Evolutionary conservation across 92 coral and sea anemone species (phyloP).

Genomic region (Porites cylindrica): DNA sequence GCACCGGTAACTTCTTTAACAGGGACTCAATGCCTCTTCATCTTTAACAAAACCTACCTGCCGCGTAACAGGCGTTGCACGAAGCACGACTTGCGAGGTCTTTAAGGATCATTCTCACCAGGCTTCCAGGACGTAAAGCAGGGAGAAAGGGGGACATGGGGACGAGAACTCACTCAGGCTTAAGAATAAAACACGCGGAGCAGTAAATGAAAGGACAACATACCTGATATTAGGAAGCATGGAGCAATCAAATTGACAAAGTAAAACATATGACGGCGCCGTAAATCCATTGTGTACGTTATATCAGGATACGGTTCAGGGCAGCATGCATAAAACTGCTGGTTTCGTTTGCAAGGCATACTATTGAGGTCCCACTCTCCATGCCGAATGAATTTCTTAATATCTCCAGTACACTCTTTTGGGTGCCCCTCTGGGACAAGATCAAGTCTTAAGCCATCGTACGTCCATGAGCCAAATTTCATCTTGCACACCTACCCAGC

Average conservation of each 20-base stretch:
- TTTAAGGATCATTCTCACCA: too few species aligned
- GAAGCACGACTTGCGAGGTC: too few species aligned
- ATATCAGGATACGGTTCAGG: conserved; percentile 89
- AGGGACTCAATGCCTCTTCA: too few species aligned
- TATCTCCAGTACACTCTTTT: conserved; percentile 60
- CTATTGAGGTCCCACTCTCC: conserved; percentile 87
- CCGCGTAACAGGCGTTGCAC: too few species aligned
- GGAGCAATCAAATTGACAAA: conserved; percentile 85
- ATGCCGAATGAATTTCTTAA: conserved; percentile 74
- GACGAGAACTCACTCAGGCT: too few species aligned
- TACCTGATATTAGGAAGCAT: conserved; percentile 90
- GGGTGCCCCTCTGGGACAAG: conserved; percentile 57
- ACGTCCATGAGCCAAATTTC: conserved; percentile 93
- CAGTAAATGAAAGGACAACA: background rate
- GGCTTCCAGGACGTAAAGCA: too few species aligned
- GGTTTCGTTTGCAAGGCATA: conserved; percentile 70
- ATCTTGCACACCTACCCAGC: conserved; percentile 62
- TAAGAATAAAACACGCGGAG: too few species aligned
- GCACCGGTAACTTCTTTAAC: too few species aligned
- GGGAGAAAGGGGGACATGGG: too few species aligned
- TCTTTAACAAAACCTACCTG: too few species aligned
- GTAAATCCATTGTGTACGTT: conserved; percentile 77
- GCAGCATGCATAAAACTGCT: conserved; percentile 76
- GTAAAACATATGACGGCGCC: conserved; percentile 83
- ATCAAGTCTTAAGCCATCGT: conserved; percentile 83